Evolutionary conservation across 2,888 invertebrate species (phyloP).

Genomic region (Pogonocherus hispidulus): DNA sequence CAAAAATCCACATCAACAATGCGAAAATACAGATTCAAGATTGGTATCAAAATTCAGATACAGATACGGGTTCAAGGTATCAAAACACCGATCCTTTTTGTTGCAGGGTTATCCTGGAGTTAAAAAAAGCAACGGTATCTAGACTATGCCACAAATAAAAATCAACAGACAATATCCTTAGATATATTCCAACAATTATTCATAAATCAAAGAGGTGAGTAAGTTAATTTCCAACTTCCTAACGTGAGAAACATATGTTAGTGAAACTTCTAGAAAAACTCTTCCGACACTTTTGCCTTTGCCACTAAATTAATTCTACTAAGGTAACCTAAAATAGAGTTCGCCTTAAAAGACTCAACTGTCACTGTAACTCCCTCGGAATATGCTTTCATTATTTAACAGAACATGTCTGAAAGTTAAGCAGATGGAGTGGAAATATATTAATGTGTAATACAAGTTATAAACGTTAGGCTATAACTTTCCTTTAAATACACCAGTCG

Average conservation of each 20-base stretch:
- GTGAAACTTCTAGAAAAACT: constrained; percentile 34
- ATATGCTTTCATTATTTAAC: constrained; percentile 28
- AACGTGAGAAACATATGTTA: constrained; percentile 25
- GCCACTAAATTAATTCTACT: constrained; percentile 35
- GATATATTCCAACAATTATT: too few species aligned
- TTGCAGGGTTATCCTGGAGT: too few species aligned
- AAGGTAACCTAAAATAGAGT: constrained; percentile 30
- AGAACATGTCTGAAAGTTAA: constrained; percentile 32
- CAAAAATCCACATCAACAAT: too few species aligned
- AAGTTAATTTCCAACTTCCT: neutral
- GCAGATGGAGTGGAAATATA: constrained; percentile 34
- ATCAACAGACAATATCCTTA: too few species aligned
- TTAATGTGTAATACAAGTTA: constrained; percentile 33
- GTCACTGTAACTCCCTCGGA: constrained; percentile 31
- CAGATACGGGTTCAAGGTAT: too few species aligned
- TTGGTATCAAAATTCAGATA: too few species aligned
- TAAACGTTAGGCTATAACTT: constrained; percentile 25
- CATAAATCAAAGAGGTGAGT: constrained; percentile 8
- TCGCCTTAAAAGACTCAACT: constrained; percentile 31
- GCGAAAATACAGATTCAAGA: too few species aligned
- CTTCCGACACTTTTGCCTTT: constrained; percentile 34
- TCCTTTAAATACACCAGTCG: constrained; percentile 12
- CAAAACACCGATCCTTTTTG: too few species aligned
- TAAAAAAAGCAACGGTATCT: too few species aligned
- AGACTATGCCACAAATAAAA: too few species aligned